These are phyloP conservation scores for Bombus confusus DNA, from an alignment of 1,140 invertebrate genomes.

Conservation along the genomic window DNA sequence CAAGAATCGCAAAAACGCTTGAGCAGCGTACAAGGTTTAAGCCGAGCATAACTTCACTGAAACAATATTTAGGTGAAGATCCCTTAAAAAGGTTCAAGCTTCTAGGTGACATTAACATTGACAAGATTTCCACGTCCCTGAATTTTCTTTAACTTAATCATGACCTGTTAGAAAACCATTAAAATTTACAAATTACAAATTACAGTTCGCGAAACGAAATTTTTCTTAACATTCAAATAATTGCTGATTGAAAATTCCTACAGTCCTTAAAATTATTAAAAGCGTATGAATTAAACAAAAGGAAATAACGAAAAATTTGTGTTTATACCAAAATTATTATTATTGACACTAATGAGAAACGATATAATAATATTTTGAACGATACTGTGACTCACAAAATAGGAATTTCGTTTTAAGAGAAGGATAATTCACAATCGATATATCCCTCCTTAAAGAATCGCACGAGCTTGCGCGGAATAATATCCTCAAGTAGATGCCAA, in stretches of 20 bases:
- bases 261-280: no score
- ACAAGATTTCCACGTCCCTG: not conserved
- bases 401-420: not conserved
- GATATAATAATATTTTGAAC: not conserved
- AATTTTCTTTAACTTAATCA: not conserved
- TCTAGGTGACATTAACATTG: slow-evolving; percentile 1
- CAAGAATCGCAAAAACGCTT: slow-evolving; percentile 34
- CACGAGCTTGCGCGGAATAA: slow-evolving; percentile 22
- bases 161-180: no score
- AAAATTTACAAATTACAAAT: no score
- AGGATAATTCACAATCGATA: slow-evolving; percentile 33
- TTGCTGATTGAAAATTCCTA: no score
- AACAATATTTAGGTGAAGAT: not conserved
- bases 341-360: no score
- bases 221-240: not conserved
- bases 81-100: not conserved
- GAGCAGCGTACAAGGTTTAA: slow-evolving; percentile 12
- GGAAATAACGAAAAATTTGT: no score
- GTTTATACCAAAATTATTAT: no score
- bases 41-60: not conserved
- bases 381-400: not conserved
- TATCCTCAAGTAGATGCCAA: no score
- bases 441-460: not conserved
- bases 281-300: no score
- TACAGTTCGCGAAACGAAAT: not conserved